Evolutionary conservation across 2,797 vertebrate genomes (phyloP).

Genomic region (Chelonia mydas): DNA sequence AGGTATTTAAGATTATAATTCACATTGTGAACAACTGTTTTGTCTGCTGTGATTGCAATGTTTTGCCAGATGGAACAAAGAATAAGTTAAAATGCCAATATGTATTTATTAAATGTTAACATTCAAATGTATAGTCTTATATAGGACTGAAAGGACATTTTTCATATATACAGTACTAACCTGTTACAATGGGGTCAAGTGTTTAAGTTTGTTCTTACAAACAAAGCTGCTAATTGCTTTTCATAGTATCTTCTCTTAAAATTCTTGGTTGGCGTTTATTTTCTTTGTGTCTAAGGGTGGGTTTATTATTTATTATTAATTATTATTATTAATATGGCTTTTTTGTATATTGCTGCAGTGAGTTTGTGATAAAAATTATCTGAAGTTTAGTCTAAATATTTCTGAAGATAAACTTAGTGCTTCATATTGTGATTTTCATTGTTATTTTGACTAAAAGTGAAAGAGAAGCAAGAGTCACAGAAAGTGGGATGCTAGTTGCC

Average conservation of each 20-base stretch:
- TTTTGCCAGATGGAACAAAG: neutral
- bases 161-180: neutral
- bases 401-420: constrained; percentile 71
- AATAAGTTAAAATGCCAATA: constrained; percentile 16
- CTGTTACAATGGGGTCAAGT: neutral
- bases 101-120: neutral
- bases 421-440: constrained; percentile 56
- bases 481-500: constrained; percentile 74
- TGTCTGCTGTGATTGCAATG: constrained; percentile 1
- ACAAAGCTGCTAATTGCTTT: neutral
- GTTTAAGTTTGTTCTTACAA: neutral
- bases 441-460: constrained; percentile 70
- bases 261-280: neutral
- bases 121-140: neutral
- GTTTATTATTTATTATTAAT: neutral
- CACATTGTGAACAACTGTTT: neutral
- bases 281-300: too few species aligned
- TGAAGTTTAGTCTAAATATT: constrained; percentile 71
- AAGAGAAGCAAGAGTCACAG: constrained; percentile 51
- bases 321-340: neutral
- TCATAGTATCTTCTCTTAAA: neutral
- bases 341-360: rapidly evolving
- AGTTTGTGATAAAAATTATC: constrained; percentile 56
- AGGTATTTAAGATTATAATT: neutral
- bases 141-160: neutral